Evolutionary conservation across 2,113 vertebrate genomes (phyloP).

Genomic region (Protobothrops flavoviridis): DNA sequence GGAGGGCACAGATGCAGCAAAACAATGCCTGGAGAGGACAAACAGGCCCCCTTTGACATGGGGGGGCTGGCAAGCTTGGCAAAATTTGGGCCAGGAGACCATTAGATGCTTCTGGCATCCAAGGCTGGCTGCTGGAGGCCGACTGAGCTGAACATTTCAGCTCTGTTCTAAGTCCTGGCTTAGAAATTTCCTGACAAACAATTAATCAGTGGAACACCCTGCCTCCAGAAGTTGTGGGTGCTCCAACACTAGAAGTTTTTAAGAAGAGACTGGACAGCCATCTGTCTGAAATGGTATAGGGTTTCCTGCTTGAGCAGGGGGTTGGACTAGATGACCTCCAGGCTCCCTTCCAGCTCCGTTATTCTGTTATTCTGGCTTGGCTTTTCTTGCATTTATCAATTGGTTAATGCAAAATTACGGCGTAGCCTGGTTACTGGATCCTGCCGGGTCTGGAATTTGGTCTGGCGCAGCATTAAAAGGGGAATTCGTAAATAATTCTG

Average conservation of each 20-base stretch:
- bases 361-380: too few species aligned
- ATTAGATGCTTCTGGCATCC: background rate
- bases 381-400: background rate
- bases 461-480: background rate
- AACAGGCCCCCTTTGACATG: background rate
- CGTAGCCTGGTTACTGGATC: background rate
- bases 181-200: background rate
- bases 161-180: background rate
- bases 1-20: background rate
- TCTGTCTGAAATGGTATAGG: too few species aligned
- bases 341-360: too few species aligned
- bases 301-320: too few species aligned
- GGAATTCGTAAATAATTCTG: background rate
- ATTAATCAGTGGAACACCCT: background rate
- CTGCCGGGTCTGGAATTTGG: background rate
- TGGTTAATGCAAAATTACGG: background rate
- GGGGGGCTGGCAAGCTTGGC: background rate
- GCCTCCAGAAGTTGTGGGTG: too few species aligned
- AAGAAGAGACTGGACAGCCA: too few species aligned
- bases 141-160: background rate
- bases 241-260: too few species aligned
- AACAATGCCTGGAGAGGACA: background rate
- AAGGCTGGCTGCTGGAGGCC: background rate
- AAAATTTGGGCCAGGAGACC: background rate
- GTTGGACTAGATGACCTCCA: too few species aligned